These are phyloP conservation scores for Danio aesculapii DNA, from an alignment of 2,797 vertebrate genomes.

Conservation along the genomic window DNA sequence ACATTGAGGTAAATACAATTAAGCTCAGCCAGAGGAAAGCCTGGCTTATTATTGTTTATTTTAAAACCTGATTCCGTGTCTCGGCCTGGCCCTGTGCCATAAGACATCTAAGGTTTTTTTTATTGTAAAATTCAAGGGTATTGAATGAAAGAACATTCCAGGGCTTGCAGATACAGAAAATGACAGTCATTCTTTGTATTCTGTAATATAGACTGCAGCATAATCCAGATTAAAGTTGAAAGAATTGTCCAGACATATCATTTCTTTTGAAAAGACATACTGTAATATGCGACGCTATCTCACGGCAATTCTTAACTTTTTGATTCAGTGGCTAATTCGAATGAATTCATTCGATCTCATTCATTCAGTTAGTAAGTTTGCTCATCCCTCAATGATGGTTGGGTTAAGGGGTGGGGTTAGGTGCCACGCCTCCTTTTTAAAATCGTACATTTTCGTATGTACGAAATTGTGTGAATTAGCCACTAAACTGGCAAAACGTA, in stretches of 20 bases:
- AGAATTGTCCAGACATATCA: neutral
- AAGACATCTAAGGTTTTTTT: constrained; percentile 22
- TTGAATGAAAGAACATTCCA: constrained; percentile 24
- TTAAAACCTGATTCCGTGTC: constrained; percentile 59
- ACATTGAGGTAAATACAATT: constrained; percentile 64
- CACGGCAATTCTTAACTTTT: no score
- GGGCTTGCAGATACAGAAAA: neutral
- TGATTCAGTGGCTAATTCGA: no score
- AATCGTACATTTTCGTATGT: no score
- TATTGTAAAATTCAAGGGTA: constrained; percentile 38
- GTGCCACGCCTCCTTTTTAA: no score
- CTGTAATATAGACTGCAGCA: neutral
- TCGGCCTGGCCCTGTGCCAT: constrained; percentile 49
- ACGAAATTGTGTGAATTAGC: no score
- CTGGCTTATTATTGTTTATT: constrained; percentile 65
- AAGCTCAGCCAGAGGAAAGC: constrained; percentile 58
- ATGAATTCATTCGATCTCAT: no score
- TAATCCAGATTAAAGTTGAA: no score
- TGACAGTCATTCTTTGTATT: neutral
- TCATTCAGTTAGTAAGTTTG: no score
- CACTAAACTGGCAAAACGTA: no score
- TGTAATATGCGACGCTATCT: no score
- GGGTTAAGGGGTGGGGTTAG: no score
- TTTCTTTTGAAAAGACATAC: neutral
- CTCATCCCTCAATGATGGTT: no score